phyloP scores from a whole-genome alignment of 2,888 invertebrate genomes.

The Spodoptera exigua region DNA sequence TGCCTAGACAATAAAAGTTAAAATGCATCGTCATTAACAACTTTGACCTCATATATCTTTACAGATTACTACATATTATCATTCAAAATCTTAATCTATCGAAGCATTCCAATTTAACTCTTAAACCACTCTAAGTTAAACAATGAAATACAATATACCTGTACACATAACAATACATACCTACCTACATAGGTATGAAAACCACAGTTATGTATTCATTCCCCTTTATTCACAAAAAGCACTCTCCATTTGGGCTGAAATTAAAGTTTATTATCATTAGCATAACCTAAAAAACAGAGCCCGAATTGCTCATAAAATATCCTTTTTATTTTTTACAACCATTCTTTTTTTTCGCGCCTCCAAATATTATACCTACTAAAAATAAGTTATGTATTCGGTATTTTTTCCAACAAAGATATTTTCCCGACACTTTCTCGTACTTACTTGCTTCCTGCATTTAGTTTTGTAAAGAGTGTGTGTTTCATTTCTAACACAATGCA shows the following conservation, averaged over 20 bases:
- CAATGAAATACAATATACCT: neutral
- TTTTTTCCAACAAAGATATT: slow-evolving; percentile 13
- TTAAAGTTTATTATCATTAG: slow-evolving; percentile 58
- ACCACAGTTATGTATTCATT: neutral
- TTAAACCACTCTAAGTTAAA: neutral
- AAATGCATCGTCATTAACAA: no score
- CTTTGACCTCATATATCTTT: no score
- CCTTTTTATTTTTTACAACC: slow-evolving; percentile 48
- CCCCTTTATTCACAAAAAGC: slow-evolving; percentile 30
- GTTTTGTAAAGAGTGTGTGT: no score
- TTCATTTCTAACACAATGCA: no score
- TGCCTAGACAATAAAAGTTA: no score
- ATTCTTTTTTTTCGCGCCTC: slow-evolving; percentile 28
- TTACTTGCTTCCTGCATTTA: neutral
- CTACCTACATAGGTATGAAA: neutral
- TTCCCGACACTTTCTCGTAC: slow-evolving; percentile 4
- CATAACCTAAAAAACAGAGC: slow-evolving; percentile 35
- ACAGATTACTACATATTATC: no score
- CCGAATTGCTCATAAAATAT: slow-evolving; percentile 43
- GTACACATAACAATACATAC: neutral
- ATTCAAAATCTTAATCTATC: no score
- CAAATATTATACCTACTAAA: slow-evolving; percentile 38
- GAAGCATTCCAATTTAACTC: no score
- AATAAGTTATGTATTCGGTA: slow-evolving; percentile 17
- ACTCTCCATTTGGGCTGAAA: slow-evolving; percentile 46